phyloP scores from a whole-genome alignment of 1,140 invertebrate species.

The Acyrthosiphon pisum region DNA sequence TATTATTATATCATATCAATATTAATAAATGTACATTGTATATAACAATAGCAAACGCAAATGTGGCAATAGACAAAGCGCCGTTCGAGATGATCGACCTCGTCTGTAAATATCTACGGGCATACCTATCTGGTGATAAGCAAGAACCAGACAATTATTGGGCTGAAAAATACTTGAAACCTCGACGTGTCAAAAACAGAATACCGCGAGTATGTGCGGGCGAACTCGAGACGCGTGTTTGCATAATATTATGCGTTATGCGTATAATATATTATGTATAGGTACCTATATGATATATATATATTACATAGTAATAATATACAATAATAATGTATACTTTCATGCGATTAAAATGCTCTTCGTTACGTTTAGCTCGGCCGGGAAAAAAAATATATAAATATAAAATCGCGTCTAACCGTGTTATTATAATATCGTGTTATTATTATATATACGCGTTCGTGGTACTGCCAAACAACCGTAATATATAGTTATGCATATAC shows the following conservation, averaged over 20 bases:
- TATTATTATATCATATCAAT: too few relatives aligned
- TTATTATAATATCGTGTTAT: not conserved
- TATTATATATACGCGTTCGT: not conserved
- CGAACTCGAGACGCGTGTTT: not conserved
- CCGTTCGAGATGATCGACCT: not conserved
- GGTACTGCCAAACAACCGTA: not conserved
- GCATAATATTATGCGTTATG: not conserved
- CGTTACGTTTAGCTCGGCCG: not conserved
- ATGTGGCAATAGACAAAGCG: not conserved
- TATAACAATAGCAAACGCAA: not conserved
- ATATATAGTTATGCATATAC: constrained; percentile 6
- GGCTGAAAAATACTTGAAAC: not conserved
- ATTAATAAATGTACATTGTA: not conserved
- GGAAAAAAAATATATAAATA: not conserved
- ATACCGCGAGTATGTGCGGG: not conserved
- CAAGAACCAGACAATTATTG: not conserved
- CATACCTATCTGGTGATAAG: not conserved
- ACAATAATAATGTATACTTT: not conserved
- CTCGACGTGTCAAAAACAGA: not conserved
- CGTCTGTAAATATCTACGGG: not conserved
- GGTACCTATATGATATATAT: too few relatives aligned
- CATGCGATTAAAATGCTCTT: not conserved
- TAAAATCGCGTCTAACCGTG: not conserved
- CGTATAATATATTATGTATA: too few relatives aligned
- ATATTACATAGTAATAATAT: not conserved